These are phyloP conservation scores for Falco berigora DNA, from an alignment of 2,797 vertebrate genomes.

Conservation along the genomic window DNA sequence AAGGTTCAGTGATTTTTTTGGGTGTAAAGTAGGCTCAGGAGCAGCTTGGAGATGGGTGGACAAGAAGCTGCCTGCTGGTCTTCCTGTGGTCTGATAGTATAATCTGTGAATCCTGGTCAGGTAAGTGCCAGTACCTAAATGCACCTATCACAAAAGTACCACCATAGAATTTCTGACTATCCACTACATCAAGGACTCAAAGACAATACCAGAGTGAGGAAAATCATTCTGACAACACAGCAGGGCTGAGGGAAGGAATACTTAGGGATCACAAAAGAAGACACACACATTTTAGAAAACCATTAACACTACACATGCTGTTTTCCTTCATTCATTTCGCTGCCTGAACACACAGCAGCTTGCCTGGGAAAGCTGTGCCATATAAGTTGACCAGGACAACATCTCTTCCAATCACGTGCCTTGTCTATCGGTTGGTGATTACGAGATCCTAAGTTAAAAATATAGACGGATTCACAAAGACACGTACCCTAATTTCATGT, in stretches of 20 bases:
- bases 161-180: not conserved
- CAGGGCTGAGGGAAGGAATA: not conserved
- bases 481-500: not conserved
- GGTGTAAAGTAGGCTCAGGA: not conserved
- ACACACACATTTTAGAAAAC: not conserved
- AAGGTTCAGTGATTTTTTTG: not conserved
- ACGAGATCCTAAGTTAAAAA: not conserved
- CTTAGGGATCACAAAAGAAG: not conserved
- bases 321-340: not conserved
- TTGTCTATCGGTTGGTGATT: not conserved
- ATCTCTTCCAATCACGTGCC: not conserved
- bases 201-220: not conserved
- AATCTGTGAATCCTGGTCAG: not conserved
- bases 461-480: rapidly evolving
- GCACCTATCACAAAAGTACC: not conserved
- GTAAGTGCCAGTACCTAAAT: not conserved
- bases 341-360: not conserved
- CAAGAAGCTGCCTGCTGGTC: not conserved
- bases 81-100: not conserved
- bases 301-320: not conserved
- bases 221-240: not conserved
- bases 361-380: not conserved
- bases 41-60: not conserved
- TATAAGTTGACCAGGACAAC: not conserved
- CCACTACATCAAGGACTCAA: not conserved